Base-by-base conservation (phyloP, 1,140 invertebrate species). In the Bombus fervidus region DNA sequence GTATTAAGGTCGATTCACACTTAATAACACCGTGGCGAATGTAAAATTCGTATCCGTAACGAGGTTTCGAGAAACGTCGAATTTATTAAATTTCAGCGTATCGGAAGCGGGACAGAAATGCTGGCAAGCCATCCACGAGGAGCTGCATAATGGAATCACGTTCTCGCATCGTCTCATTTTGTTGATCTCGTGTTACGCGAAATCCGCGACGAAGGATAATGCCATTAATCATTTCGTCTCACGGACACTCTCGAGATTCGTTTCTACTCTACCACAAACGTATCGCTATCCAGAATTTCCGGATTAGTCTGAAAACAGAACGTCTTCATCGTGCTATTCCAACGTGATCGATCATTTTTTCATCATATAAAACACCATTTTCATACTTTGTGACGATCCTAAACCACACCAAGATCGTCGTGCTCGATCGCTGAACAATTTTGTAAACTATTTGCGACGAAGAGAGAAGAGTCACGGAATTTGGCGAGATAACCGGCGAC, bases 1-100 rank as follows among this genome's bases (percentile, higher is more conserved):
- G 87, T 87, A 90, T 91, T 91, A 91, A 87, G 89, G 88, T 89
- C 62, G 84, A 86, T 89, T 89, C 88, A 89, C 88, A 89, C 79
- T 83, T 88, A 88, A 85, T 85, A 85, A 85, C 83, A 85, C 83
- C 83, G 76, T 85, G 83, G 83, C 83, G 83, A 85, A 85, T 85
- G 66, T 72, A 80, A 84, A 84, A 84, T 84, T 84, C 83, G 83
- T 80, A 85, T 80, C 69, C 77, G 77, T 85, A 85, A 85, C 83
- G 83, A 85, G 83, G 77, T 80, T 69, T 72, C 77, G 72, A 62
- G 80, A 82, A 86, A 82, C 84, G 71, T 86, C 78, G 84, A 82
- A 86, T 81, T 86, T 86, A 81, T 86, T 82, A 83, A 82, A 83
- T 76, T 82, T 74, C 80, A 81, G 80, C 79, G 80, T 86, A 81